These are phyloP conservation scores for Drosophila truncata DNA, from an alignment of 1,140 invertebrate species.

Conservation along the genomic window DNA sequence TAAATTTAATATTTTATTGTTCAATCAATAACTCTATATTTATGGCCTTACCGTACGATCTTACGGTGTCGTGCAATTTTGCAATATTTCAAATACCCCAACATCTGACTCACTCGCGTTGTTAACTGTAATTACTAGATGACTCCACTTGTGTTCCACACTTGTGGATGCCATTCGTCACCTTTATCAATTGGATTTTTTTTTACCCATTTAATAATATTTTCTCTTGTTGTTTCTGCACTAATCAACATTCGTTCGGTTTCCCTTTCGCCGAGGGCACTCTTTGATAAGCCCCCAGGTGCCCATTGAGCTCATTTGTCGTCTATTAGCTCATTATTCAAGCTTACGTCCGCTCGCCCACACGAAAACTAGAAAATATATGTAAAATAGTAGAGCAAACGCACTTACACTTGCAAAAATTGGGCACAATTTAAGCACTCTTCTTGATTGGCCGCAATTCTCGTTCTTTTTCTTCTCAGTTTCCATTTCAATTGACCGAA, in stretches of 20 bases:
- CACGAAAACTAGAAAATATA: slow-evolving; percentile 7
- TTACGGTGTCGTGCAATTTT: slow-evolving; percentile 43
- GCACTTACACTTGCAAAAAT: slow-evolving; percentile 25
- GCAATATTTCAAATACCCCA: slow-evolving; percentile 43
- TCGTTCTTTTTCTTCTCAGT: slow-evolving; percentile 6
- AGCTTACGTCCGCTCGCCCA: slow-evolving; percentile 32
- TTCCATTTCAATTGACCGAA: slow-evolving; percentile 56
- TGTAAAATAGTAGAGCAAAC: neutral
- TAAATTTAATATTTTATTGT: neutral
- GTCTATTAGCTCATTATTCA: slow-evolving; percentile 57
- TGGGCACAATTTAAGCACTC: slow-evolving; percentile 32
- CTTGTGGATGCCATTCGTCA: slow-evolving; percentile 40
- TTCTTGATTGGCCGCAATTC: slow-evolving; percentile 47
- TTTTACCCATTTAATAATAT: neutral
- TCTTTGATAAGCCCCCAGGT: slow-evolving; percentile 41
- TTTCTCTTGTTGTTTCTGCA: slow-evolving; percentile 6
- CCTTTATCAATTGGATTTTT: slow-evolving; percentile 38
- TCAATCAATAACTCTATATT: neutral
- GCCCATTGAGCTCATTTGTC: slow-evolving; percentile 29
- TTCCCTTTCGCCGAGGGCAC: slow-evolving; percentile 25
- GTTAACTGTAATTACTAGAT: slow-evolving; percentile 35
- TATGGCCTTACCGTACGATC: slow-evolving; percentile 2
- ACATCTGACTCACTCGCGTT: slow-evolving; percentile 30
- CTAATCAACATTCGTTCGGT: slow-evolving; percentile 24
- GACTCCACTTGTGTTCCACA: slow-evolving; percentile 27